Evolutionary conservation across 2,888 invertebrate genomes (phyloP).

Genomic region (Pseudococcus jackbeardsleyi): DNA sequence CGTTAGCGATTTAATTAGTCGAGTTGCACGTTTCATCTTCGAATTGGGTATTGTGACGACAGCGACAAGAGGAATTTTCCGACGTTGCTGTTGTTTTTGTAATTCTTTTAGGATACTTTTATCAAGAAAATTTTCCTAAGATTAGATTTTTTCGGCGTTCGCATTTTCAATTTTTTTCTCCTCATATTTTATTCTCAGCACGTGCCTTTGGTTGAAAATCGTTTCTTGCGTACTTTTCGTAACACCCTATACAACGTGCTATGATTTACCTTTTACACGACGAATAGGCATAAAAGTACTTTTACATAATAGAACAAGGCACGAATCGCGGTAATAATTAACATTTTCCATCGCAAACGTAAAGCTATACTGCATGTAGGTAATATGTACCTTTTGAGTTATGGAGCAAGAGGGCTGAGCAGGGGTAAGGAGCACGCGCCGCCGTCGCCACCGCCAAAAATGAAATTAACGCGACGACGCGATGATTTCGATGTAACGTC

Average conservation of each 20-base stretch:
- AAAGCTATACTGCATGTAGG: background rate
- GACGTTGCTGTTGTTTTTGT: too few relatives aligned
- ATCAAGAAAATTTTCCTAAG: too few relatives aligned
- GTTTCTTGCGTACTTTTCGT: background rate
- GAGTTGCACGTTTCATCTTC: too few relatives aligned
- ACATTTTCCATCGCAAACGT: conserved; percentile 1
- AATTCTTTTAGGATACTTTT: too few relatives aligned
- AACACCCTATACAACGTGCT: background rate
- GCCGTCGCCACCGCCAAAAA: background rate
- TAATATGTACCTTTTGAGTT: background rate
- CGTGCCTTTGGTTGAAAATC: too few relatives aligned
- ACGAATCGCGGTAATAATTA: background rate
- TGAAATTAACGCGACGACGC: conserved; percentile 24
- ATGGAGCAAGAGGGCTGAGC: background rate
- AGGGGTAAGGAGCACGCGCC: background rate
- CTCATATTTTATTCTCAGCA: too few relatives aligned
- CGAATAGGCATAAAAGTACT: background rate
- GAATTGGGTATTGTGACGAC: too few relatives aligned
- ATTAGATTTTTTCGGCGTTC: too few relatives aligned
- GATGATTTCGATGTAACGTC: conserved; percentile 34
- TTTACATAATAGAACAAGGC: background rate
- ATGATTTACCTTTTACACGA: background rate
- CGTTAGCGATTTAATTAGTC: too few relatives aligned
- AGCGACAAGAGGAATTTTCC: too few relatives aligned
- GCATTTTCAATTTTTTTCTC: too few relatives aligned